Evolutionary conservation across 2,113 vertebrate species (phyloP).

Genomic region (Apodemus speciosus): DNA sequence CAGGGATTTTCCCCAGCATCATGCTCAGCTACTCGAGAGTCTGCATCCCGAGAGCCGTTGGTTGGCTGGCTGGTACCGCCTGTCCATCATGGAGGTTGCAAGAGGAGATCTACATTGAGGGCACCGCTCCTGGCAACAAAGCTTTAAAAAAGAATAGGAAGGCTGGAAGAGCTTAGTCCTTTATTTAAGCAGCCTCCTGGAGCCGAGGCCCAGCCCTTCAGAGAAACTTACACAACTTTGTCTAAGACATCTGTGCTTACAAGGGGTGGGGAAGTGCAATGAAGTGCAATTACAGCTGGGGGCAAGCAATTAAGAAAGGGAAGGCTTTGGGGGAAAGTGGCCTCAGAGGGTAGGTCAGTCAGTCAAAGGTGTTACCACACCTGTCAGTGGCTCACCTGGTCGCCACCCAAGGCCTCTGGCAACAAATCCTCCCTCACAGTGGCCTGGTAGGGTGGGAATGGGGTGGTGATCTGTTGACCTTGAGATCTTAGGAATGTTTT

Average conservation of each 20-base stretch:
- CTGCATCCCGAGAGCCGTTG: neutral
- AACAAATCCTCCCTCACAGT: neutral
- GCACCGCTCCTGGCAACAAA: neutral
- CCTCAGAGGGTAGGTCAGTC: neutral
- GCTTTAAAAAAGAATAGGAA: slow-evolving; percentile 1
- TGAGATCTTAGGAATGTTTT: neutral
- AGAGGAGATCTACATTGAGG: neutral
- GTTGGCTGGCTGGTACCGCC: neutral
- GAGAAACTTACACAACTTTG: slow-evolving; percentile 43
- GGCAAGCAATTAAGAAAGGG: slow-evolving; percentile 31
- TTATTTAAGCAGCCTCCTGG: slow-evolving; percentile 19
- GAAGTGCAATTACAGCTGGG: slow-evolving; percentile 47
- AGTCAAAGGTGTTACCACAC: neutral
- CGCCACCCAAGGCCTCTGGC: neutral
- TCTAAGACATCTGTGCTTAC: slow-evolving; percentile 23
- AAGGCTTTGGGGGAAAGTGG: neutral
- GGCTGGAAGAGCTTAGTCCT: neutral
- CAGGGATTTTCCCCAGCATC: neutral
- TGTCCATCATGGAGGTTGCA: neutral
- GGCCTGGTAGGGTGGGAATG: neutral
- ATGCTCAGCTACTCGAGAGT: neutral
- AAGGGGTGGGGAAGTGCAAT: neutral
- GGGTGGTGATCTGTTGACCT: neutral
- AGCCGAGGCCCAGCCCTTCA: slow-evolving; percentile 34
- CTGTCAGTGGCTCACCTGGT: neutral